Conservation (phyloP, 2,113 vertebrate species). For the Kobus ellipsiprymnus region DNA sequence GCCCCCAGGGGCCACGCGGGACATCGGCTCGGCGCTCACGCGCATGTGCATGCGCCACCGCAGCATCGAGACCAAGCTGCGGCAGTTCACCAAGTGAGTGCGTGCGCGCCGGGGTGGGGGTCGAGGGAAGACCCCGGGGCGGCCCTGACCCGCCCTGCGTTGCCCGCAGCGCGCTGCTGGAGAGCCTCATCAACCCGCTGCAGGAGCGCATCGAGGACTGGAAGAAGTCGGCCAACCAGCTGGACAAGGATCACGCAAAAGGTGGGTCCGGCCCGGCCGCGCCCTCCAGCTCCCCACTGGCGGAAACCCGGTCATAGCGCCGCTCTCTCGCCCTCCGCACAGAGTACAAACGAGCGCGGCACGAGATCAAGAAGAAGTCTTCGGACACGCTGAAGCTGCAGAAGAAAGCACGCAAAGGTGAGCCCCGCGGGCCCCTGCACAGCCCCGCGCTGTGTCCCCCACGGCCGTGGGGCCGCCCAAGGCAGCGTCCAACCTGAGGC, state of each 20-base stretch:
- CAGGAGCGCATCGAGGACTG: conserved; percentile 98
- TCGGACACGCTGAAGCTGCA: conserved; percentile 97
- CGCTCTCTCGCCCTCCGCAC: neutral
- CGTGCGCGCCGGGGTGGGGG: neutral
- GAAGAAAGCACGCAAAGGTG: conserved; percentile 98
- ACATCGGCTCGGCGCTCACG: conserved; percentile 96
- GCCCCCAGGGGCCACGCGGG: conserved; percentile 91
- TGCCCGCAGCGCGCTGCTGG: conserved; percentile 87
- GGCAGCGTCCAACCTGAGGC: neutral
- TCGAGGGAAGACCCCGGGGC: fast-evolving
- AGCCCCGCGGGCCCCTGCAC: neutral
- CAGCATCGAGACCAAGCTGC: conserved; percentile 98
- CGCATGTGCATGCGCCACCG: conserved; percentile 99
- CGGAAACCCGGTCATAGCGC: fast-evolving
- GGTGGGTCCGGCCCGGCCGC: conserved; percentile 71
- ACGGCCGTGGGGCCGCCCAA: neutral
- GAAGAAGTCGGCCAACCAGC: conserved; percentile 93
- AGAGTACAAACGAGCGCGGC: conserved; percentile 98
- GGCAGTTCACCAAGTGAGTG: conserved; percentile 97
- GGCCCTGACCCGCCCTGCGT: neutral
- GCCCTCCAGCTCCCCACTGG: fast-evolving
- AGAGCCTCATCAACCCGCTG: conserved; percentile 95
- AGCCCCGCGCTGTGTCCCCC: neutral
- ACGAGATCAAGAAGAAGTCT: conserved; percentile 98
- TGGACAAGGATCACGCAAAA: conserved; percentile 98